Conservation (phyloP, 2,888 invertebrate species). For the Pegoplata infirma region DNA sequence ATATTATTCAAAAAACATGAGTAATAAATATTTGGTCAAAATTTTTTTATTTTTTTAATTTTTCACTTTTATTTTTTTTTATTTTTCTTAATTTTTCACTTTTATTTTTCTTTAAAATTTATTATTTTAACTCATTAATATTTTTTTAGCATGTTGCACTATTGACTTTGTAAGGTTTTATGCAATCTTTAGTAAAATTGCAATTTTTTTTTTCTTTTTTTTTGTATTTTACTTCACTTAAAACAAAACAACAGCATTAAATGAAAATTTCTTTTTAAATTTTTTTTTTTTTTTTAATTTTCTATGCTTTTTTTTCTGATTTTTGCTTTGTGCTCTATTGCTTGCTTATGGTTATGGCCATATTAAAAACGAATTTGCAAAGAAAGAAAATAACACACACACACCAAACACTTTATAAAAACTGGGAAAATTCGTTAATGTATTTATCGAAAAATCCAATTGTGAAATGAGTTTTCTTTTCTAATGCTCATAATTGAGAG, state of each 20-base stretch:
- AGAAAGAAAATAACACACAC: constrained; percentile 21
- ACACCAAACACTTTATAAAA: no score
- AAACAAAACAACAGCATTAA: constrained; percentile 3
- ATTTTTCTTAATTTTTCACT: neutral
- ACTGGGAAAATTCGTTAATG: neutral
- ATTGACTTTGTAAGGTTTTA: constrained; percentile 47
- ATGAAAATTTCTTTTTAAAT: constrained; percentile 12
- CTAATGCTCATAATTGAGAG: constrained; percentile 2
- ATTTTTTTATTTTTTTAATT: neutral
- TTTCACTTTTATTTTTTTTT: neutral
- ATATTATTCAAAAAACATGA: neutral
- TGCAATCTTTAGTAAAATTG: constrained; percentile 42
- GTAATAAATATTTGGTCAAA: neutral
- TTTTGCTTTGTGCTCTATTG: constrained; percentile 40
- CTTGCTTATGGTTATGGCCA: constrained; percentile 55
- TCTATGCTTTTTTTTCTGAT: neutral
- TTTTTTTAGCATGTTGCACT: constrained; percentile 17
- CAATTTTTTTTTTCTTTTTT: neutral
- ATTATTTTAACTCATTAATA: neutral
- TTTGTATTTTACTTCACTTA: neutral
- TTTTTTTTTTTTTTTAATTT: neutral
- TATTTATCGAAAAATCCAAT: neutral
- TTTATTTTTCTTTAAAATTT: neutral
- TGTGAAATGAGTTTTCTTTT: no score
- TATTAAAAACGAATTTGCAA: constrained; percentile 39